Evolutionary conservation across 2,888 invertebrate species (phyloP), one percentile per base, ranked within the genome.

Genomic region (Apamea epomidion): DNA sequence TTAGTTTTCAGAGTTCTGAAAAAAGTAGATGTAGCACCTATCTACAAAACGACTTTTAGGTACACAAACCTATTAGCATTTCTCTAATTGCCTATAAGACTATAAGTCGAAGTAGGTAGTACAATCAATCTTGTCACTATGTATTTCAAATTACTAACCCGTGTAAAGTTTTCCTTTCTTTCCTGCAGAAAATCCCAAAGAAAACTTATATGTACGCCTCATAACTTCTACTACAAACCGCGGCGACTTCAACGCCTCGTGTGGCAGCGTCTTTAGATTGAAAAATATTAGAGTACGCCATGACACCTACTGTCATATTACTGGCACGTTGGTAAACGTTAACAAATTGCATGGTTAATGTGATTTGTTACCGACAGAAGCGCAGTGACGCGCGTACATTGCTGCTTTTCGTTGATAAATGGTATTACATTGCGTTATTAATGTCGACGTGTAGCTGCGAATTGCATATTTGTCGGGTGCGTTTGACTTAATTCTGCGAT

Each of bases 311-410:
- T 80, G 80, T 89, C 87, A 84, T 81, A 86, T 86, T 83, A 83
- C 75, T 67, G 65, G 79, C 78, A 82, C 78, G 83, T 80, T 78
- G 76, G 80, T 82, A 85, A 83, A 84, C 80, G 87, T 72, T 80
- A 80, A 90, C 90, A 88, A 89, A 89, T 89, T 83, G 83, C 82
- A 86, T 83, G 82, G 80, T 84, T 82, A 82, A 80, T 80, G 84
- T 89, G 89, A 89, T 89, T 90, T 87, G 90, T 90, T 78, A 62
- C 67, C 78, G 86, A 77, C 88, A 88, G 72, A 62, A 77, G 62
- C 71, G 77, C 77, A 69, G 69, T 77, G 80, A 84, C 80, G 74
- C 74, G 73, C 37, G 51, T 85, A 89, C 84, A 87, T 83, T 58
- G 84, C 89, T 80, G 86, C 78, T 81, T 89, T 87, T 89, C 76